phyloP scores from a whole-genome alignment of 2,113 vertebrate species.

The Zingel zingel region DNA sequence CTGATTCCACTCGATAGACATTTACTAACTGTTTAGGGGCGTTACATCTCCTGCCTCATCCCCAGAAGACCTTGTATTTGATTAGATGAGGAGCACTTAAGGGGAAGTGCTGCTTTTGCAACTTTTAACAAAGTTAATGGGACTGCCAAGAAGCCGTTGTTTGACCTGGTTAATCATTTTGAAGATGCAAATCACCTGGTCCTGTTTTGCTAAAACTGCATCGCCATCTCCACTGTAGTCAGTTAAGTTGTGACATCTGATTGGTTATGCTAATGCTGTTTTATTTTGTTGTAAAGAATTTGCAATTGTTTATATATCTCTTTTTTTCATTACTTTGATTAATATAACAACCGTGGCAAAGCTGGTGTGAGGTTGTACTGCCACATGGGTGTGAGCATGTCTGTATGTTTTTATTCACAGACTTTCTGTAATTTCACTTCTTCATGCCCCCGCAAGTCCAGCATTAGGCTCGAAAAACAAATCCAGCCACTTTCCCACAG shows the following conservation, averaged over 20 bases:
- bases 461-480: background rate
- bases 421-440: constrained; percentile 8
- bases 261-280: constrained; percentile 6
- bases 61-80: constrained; percentile 69
- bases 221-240: background rate
- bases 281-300: constrained; percentile 9
- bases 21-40: constrained; percentile 43
- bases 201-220: constrained; percentile 17
- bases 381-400: background rate
- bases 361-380: background rate
- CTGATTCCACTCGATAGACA: constrained; percentile 37
- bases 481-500: constrained; percentile 38
- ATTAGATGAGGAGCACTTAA: constrained; percentile 81
- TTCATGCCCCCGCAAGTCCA: constrained; percentile 5
- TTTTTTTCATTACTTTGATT: background rate
- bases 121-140: constrained; percentile 79
- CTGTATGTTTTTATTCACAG: constrained; percentile 20
- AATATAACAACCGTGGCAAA: background rate
- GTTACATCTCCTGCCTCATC: constrained; percentile 35
- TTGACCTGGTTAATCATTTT: constrained; percentile 58
- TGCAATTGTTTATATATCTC: background rate
- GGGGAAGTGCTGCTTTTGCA: constrained; percentile 74
- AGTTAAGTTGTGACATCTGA: background rate
- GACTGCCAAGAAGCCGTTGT: constrained; percentile 47
- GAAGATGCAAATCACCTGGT: constrained; percentile 39